Evolutionary conservation across 2,797 vertebrate species (phyloP).

Genomic region (Sciaenops ocellatus): DNA sequence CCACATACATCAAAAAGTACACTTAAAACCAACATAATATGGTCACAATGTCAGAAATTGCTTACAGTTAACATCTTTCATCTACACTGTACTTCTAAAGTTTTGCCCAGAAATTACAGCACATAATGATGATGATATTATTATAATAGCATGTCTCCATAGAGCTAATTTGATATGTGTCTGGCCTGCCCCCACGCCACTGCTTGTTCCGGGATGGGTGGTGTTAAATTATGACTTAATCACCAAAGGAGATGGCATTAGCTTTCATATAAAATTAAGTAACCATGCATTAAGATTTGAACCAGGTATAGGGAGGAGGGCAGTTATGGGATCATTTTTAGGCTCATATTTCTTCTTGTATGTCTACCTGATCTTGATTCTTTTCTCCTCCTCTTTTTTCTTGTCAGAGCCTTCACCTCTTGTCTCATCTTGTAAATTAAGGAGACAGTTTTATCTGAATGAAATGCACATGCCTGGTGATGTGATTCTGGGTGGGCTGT

Average conservation of each 20-base stretch:
- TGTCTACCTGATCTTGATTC: conserved; percentile 17
- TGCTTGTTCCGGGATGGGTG: background rate
- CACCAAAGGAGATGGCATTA: background rate
- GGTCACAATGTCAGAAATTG: too few relatives aligned
- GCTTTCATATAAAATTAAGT: conserved; percentile 42
- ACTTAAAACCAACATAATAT: too few relatives aligned
- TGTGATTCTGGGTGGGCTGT: conserved; percentile 80
- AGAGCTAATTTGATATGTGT: background rate
- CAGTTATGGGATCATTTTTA: conserved; percentile 42
- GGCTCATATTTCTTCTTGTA: background rate
- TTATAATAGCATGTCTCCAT: background rate
- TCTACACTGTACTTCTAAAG: too few relatives aligned
- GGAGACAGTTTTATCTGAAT: conserved; percentile 53
- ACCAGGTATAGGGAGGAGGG: background rate
- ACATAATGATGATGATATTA: background rate
- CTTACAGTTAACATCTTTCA: too few relatives aligned
- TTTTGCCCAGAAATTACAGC: background rate
- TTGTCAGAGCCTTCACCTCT: conserved; percentile 12
- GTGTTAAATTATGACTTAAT: conserved; percentile 9
- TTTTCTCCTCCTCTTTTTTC: conserved; percentile 17
- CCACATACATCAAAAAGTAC: too few relatives aligned
- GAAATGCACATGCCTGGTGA: conserved; percentile 73
- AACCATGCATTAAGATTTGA: background rate
- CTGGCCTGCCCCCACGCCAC: background rate
- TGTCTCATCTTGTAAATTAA: conserved; percentile 48